Percentiles rank a stretch among this genome's conserved stretches.
Evolutionary conservation across 2,113 vertebrate species (phyloP).

Genomic region (Hoplias malabaricus): DNA sequence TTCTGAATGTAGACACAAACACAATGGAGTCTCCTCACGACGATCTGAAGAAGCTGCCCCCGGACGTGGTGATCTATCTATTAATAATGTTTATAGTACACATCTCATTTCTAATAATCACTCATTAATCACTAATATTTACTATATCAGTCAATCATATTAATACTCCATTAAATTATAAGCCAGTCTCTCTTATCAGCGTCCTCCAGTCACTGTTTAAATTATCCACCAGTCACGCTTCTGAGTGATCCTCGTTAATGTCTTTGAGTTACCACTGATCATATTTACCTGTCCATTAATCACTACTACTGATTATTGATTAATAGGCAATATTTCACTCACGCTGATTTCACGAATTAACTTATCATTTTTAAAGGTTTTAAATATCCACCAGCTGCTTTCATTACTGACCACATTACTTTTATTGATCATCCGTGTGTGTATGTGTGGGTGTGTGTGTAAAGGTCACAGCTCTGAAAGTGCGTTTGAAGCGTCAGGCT

Average conservation of each 20-base stretch:
- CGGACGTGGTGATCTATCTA: constrained; percentile 79
- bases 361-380: too few species aligned
- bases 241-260: background rate
- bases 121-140: too few species aligned
- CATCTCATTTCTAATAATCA: background rate
- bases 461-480: constrained; percentile 79
- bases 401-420: background rate
- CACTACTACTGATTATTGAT: background rate
- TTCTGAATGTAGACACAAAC: constrained; percentile 87
- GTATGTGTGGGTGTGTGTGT: background rate
- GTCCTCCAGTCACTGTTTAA: background rate
- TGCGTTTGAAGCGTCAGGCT: constrained; percentile 78
- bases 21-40: constrained; percentile 82
- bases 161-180: background rate
- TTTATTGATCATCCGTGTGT: background rate
- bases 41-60: constrained; percentile 81
- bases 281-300: background rate
- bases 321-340: background rate
- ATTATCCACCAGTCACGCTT: background rate
- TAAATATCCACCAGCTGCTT: background rate
- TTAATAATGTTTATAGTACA: background rate
- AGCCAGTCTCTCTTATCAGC: background rate
- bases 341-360: too few species aligned
- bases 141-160: too few species aligned
- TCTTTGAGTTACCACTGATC: too few species aligned